A percentile compares a stretch with the other conserved stretches of the same genome.
Conservation (phyloP, 2,888 invertebrate genomes). For the Idaea aversata region DNA sequence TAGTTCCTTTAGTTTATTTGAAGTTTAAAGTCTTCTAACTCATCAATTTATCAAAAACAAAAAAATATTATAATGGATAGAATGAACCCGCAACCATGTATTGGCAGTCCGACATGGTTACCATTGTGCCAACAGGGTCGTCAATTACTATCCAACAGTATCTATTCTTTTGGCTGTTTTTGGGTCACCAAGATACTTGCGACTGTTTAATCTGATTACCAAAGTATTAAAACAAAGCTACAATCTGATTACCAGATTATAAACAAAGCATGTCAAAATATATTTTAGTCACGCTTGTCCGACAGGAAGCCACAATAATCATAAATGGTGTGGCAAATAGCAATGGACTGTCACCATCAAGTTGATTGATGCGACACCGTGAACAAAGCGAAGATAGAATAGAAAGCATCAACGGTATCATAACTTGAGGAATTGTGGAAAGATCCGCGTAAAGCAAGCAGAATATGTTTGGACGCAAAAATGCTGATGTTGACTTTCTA, state of each 20-base stretch:
- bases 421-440: conserved; percentile 5
- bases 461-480: neutral
- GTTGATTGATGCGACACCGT: conserved; percentile 47
- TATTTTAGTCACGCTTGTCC: conserved; percentile 39
- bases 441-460: neutral
- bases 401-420: conserved; percentile 30
- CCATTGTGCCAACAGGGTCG: no score
- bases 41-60: no score
- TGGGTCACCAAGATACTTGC: no score
- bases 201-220: no score
- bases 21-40: no score
- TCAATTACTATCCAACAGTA: no score
- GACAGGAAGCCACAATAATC: conserved; percentile 29
- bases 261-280: conserved; percentile 17
- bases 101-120: no score
- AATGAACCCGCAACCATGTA: no score
- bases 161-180: no score
- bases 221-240: no score
- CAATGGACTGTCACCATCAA: conserved; percentile 45
- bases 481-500: neutral
- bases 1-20: no score
- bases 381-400: conserved; percentile 32
- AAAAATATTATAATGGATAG: no score
- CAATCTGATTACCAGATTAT: neutral
- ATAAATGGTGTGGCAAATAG: conserved; percentile 39